These are phyloP conservation scores for Megalonaias nervosa DNA, from an alignment of 1,140 invertebrate genomes.

Conservation along the genomic window DNA sequence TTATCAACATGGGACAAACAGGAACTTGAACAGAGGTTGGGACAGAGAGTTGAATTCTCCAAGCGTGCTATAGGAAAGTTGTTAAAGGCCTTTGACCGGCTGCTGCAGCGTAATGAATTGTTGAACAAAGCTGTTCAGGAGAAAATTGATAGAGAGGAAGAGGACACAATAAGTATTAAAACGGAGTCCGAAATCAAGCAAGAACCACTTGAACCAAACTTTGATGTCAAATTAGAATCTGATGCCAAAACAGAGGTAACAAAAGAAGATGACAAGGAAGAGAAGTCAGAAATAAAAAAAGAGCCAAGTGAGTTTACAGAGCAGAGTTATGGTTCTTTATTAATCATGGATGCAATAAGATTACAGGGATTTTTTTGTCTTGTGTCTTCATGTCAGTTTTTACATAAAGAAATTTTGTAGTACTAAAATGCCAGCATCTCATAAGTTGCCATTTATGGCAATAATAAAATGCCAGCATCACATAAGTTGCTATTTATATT, in stretches of 20 bases:
- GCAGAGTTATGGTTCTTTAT: too few relatives aligned
- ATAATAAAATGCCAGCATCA: too few relatives aligned
- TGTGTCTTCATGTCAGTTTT: too few relatives aligned
- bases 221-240: too few relatives aligned
- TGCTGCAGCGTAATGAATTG: constrained; percentile 69
- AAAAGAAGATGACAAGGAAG: constrained; percentile 38
- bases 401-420: too few relatives aligned
- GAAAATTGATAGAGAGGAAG: constrained; percentile 47
- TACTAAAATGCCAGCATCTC: too few relatives aligned
- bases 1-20: constrained; percentile 99
- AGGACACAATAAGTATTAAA: constrained; percentile 25
- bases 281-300: constrained; percentile 7
- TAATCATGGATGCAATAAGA: too few relatives aligned
- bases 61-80: constrained; percentile 93
- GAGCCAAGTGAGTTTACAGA: too few relatives aligned
- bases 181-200: constrained; percentile 46
- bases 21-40: constrained; percentile 95
- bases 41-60: constrained; percentile 85
- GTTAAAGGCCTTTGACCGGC: constrained; percentile 94
- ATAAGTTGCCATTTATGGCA: too few relatives aligned
- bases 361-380: too few relatives aligned
- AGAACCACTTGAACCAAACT: constrained; percentile 34
- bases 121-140: constrained; percentile 82
- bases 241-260: constrained; percentile 36
- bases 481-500: too few relatives aligned